A percentile compares a stretch with the other conserved stretches of the same genome.
Evolutionary conservation across 2,113 vertebrate genomes (phyloP).

Genomic region (Felis chaus): DNA sequence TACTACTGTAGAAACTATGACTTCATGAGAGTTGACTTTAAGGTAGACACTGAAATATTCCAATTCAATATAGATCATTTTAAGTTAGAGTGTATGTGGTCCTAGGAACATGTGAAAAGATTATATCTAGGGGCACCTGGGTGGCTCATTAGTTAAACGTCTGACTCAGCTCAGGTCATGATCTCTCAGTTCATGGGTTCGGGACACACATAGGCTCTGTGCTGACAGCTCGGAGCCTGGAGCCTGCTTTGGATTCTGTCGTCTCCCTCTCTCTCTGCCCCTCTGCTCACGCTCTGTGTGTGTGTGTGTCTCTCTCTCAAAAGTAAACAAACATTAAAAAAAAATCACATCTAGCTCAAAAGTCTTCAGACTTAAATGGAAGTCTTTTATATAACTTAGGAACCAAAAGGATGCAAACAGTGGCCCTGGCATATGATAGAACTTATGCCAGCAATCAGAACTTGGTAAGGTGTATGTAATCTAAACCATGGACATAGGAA

Average conservation of each 20-base stretch:
- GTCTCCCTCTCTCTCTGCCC: too few species aligned
- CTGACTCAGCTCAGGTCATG: too few species aligned
- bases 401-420: neutral
- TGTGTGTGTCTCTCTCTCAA: too few species aligned
- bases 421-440: neutral
- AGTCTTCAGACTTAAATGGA: neutral
- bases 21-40: neutral
- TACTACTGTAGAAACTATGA: neutral
- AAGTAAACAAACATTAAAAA: too few species aligned
- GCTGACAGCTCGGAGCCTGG: too few species aligned
- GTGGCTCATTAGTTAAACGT: too few species aligned
- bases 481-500: neutral
- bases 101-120: constrained; percentile 16
- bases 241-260: too few species aligned
- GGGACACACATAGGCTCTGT: too few species aligned
- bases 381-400: neutral
- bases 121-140: neutral
- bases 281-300: too few species aligned
- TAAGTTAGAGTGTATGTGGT: neutral
- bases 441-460: neutral
- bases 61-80: neutral
- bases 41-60: neutral
- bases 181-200: too few species aligned
- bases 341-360: neutral
- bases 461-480: neutral